Evolutionary conservation across 2,888 invertebrate species (phyloP).

Genomic region (Ophion obscuratus): DNA sequence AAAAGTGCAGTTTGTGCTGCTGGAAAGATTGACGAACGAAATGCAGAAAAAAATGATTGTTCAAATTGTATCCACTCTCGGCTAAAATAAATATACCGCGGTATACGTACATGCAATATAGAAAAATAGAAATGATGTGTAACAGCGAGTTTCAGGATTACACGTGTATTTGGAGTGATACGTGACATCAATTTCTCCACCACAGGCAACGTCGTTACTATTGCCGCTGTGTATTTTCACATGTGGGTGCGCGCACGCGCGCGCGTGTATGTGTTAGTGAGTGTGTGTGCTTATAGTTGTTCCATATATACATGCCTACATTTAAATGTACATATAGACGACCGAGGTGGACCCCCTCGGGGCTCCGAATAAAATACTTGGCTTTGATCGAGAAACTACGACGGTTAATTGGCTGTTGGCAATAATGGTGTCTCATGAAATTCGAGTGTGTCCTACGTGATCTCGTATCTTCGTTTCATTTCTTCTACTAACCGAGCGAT

Average conservation of each 20-base stretch:
- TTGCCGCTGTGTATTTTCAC: conserved; percentile 55
- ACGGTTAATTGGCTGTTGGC: conserved; percentile 65
- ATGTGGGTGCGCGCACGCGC: conserved; percentile 14
- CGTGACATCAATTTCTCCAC: conserved; percentile 68
- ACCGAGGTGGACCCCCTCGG: conserved; percentile 45
- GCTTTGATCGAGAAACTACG: conserved; percentile 64
- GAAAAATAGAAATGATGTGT: conserved; percentile 49
- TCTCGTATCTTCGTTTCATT: conserved; percentile 31
- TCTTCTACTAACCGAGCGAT: conserved; percentile 19
- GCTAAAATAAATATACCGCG: conserved; percentile 61
- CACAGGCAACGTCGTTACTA: conserved; percentile 65
- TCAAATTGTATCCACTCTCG: conserved; percentile 20
- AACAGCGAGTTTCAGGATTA: conserved; percentile 50
- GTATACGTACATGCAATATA: conserved; percentile 48
- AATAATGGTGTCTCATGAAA: conserved; percentile 60
- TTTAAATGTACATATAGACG: conserved; percentile 27
- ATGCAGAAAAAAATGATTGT: conserved; percentile 34
- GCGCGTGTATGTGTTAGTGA: conserved; percentile 10
- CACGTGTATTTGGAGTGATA: conserved; percentile 56
- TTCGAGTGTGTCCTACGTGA: conserved; percentile 47
- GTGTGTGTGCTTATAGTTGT: conserved; percentile 1
- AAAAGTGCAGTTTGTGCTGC: conserved; percentile 55
- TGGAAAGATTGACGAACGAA: conserved; percentile 53
- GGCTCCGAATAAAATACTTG: conserved; percentile 57
- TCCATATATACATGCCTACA: conserved; percentile 37